These are phyloP conservation scores for Cerastis rubricosa DNA, from an alignment of 2,888 invertebrate genomes.

Conservation along the genomic window DNA sequence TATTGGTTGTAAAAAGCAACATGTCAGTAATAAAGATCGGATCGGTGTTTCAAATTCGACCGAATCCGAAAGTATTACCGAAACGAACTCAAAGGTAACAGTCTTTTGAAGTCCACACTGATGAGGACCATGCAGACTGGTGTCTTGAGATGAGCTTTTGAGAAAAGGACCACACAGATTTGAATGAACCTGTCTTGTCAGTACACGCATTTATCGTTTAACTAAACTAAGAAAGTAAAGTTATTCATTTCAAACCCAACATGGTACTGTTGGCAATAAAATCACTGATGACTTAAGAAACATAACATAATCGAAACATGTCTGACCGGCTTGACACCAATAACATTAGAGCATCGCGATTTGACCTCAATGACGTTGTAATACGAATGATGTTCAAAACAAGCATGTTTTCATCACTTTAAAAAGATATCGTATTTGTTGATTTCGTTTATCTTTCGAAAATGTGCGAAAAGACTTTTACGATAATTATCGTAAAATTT, in stretches of 20 bases:
- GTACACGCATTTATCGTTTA: not conserved
- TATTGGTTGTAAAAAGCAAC: too few species aligned
- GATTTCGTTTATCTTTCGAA: constrained; percentile 29
- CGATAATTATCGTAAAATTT: not conserved
- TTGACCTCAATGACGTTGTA: constrained; percentile 47
- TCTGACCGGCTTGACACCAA: constrained; percentile 21
- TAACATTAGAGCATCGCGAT: constrained; percentile 30
- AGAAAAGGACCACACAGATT: not conserved
- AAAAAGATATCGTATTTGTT: not conserved
- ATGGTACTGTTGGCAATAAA: constrained; percentile 11
- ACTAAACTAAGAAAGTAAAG: not conserved
- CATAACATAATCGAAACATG: constrained; percentile 31
- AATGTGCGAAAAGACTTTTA: not conserved
- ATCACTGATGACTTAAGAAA: constrained; percentile 1
- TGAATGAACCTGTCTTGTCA: not conserved
- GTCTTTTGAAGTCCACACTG: not conserved
- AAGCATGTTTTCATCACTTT: constrained; percentile 1
- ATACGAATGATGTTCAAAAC: constrained; percentile 13
- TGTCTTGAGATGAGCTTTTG: not conserved
- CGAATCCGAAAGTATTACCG: too few species aligned
- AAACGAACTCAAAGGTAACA: not conserved
- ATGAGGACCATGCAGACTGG: not conserved
- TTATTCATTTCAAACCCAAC: not conserved
- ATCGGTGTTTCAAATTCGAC: not conserved
- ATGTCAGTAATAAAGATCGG: too few species aligned